Conservation (phyloP, 2,113 vertebrate genomes). For the Leucosticte australis region DNA sequence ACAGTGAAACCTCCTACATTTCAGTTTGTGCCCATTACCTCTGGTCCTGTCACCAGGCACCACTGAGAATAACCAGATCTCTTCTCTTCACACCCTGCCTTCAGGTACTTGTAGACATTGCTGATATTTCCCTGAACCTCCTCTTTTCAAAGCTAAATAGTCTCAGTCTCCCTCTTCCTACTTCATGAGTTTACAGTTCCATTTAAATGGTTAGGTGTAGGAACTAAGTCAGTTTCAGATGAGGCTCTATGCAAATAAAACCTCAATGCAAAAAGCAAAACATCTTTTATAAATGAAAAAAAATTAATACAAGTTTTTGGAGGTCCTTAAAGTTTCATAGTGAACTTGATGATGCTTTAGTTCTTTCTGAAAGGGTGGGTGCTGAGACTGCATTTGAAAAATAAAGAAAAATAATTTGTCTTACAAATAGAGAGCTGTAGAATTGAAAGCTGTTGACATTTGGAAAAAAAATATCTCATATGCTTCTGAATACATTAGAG, state of each 20-base stretch:
- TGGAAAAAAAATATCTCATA: background rate
- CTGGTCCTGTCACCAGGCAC: background rate
- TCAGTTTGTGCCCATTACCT: background rate
- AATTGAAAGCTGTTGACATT: background rate
- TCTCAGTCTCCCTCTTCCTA: background rate
- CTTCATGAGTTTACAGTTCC: background rate
- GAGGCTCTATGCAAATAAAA: background rate
- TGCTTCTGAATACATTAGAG: background rate
- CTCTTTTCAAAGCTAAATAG: background rate
- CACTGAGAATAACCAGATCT: background rate
- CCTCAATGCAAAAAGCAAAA: background rate
- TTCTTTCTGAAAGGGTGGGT: background rate
- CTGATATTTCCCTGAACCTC: background rate
- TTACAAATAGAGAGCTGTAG: background rate
- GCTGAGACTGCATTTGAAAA: background rate
- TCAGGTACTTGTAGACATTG: background rate
- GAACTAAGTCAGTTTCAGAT: background rate
- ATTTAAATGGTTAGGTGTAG: background rate
- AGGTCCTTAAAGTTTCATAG: background rate
- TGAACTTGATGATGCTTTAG: background rate
- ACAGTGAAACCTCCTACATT: background rate
- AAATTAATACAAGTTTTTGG: background rate
- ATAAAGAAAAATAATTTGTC: background rate
- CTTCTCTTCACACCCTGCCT: background rate
- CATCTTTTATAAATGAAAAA: background rate